phyloP scores from a whole-genome alignment of 2,888 invertebrate species.

The Callyntrura sp. region DNA sequence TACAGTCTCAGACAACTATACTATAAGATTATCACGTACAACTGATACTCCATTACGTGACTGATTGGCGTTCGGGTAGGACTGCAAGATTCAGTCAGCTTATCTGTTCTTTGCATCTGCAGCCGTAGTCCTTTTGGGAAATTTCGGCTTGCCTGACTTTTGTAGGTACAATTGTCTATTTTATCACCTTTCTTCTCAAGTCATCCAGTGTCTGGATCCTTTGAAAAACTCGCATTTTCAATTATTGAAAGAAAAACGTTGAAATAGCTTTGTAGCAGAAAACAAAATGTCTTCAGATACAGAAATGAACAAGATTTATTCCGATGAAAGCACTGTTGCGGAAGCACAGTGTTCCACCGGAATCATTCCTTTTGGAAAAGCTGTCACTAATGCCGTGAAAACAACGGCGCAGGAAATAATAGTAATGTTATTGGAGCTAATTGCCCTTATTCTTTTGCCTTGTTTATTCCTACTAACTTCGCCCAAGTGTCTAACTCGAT shows the following conservation, averaged over 20 bases:
- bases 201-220: neutral
- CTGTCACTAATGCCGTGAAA: constrained; percentile 66
- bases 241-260: neutral
- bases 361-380: constrained; percentile 50
- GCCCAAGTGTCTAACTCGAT: constrained; percentile 76
- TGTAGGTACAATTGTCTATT: constrained; percentile 18
- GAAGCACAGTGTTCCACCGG: constrained; percentile 27
- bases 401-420: constrained; percentile 70
- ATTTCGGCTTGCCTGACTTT: constrained; percentile 62
- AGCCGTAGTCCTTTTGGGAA: constrained; percentile 72
- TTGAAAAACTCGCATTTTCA: too few relatives aligned
- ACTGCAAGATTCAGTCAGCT: constrained; percentile 60
- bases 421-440: constrained; percentile 76
- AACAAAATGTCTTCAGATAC: constrained; percentile 46
- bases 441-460: constrained; percentile 79
- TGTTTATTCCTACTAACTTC: constrained; percentile 75
- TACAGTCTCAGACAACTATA: neutral
- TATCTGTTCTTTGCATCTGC: constrained; percentile 36
- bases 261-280: neutral
- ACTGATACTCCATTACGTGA: constrained; percentile 42
- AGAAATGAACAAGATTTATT: constrained; percentile 37
- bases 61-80: constrained; percentile 64
- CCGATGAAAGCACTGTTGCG: constrained; percentile 11
- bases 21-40: neutral
- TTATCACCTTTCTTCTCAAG: constrained; percentile 1